phyloP scores from a whole-genome alignment of 2,888 invertebrate genomes.

The Leucoma salicis region DNA sequence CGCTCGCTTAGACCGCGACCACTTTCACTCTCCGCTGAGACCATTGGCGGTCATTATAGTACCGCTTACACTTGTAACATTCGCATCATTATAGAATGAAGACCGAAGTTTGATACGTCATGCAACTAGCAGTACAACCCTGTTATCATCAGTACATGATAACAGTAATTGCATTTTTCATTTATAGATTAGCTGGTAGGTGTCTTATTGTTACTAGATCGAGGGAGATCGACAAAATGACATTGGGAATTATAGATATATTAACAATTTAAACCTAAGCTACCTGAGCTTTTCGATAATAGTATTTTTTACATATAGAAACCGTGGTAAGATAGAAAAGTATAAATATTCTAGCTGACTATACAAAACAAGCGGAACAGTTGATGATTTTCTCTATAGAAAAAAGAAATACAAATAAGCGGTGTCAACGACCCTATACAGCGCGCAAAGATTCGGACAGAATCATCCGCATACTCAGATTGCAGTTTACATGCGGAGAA shows the following conservation, averaged over 20 bases:
- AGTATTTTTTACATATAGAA: too few species aligned
- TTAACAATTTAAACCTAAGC: too few species aligned
- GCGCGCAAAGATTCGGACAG: slow-evolving; percentile 28
- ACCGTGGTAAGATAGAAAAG: background rate
- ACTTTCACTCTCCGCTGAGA: slow-evolving; percentile 68
- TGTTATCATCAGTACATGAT: too few species aligned
- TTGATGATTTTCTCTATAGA: slow-evolving; percentile 21
- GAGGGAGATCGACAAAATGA: too few species aligned
- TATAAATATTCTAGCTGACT: background rate
- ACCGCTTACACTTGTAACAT: slow-evolving; percentile 31
- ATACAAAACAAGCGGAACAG: slow-evolving; percentile 14
- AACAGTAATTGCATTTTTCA: too few species aligned
- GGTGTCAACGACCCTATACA: slow-evolving; percentile 31
- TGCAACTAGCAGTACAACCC: too few species aligned
- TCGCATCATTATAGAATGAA: slow-evolving; percentile 29
- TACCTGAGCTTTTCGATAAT: too few species aligned
- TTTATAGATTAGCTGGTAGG: too few species aligned
- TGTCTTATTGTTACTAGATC: too few species aligned
- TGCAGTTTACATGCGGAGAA: slow-evolving; percentile 30
- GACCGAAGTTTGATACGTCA: slow-evolving; percentile 27
- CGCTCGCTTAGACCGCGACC: slow-evolving; percentile 56
- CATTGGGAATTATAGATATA: too few species aligned
- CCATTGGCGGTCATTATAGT: slow-evolving; percentile 47
- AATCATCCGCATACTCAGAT: slow-evolving; percentile 33
- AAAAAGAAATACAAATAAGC: slow-evolving; percentile 26